Conservation (phyloP, 2,888 invertebrate genomes). For the Acleris literana region DNA sequence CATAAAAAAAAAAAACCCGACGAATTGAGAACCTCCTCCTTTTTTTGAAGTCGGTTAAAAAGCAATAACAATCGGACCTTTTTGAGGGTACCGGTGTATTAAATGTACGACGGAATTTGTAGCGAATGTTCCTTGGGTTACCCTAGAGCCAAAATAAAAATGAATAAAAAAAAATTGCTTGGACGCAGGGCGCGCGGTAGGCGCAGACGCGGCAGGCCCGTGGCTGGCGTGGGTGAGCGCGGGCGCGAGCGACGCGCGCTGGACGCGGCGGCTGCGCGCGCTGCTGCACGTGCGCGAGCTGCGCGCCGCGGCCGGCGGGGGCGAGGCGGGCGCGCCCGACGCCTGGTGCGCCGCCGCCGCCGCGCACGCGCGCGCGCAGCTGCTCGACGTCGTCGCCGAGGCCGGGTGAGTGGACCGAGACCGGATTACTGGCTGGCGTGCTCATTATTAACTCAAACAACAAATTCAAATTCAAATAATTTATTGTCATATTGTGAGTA, state of each 20-base stretch:
- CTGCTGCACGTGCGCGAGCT: slow-evolving; percentile 42
- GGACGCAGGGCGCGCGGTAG: slow-evolving; percentile 50
- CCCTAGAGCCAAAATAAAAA: too few relatives aligned
- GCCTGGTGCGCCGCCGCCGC: slow-evolving; percentile 57
- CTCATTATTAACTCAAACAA: too few relatives aligned
- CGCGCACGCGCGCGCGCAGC: slow-evolving; percentile 53
- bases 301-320: slow-evolving; percentile 37
- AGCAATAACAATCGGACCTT: too few relatives aligned
- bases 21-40: too few relatives aligned
- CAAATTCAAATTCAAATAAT: too few relatives aligned
- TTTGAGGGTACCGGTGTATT: too few relatives aligned
- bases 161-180: slow-evolving; percentile 14
- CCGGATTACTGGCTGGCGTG: too few relatives aligned
- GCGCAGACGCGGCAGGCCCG: slow-evolving; percentile 43
- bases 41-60: too few relatives aligned
- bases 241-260: slow-evolving; percentile 51
- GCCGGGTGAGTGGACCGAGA: slow-evolving; percentile 50
- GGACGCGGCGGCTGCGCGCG: slow-evolving; percentile 47
- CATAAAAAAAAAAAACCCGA: too few relatives aligned
- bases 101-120: too few relatives aligned
- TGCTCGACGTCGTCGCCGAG: slow-evolving; percentile 56
- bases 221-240: slow-evolving; percentile 46
- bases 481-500: too few relatives aligned
- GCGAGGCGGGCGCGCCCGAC: slow-evolving; percentile 47
- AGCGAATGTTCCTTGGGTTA: too few relatives aligned